These are phyloP conservation scores for Rhopalosiphum nymphaeae DNA, from an alignment of 2,888 invertebrate genomes.

Conservation along the genomic window DNA sequence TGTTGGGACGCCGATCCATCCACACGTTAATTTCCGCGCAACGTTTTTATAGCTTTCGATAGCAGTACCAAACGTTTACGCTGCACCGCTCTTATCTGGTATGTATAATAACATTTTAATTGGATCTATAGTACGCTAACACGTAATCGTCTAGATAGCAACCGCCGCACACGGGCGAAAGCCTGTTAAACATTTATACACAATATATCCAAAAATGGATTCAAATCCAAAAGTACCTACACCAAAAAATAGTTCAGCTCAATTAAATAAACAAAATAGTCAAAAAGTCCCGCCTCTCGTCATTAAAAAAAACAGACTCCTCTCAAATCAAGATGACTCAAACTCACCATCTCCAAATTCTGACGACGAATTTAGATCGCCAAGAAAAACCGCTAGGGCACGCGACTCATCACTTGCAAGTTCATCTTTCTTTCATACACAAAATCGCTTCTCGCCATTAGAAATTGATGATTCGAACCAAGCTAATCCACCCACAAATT, in stretches of 20 bases:
- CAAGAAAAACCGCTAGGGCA: not conserved
- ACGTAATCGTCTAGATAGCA: too few relatives aligned
- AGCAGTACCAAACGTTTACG: conserved; percentile 4
- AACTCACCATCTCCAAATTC: not conserved
- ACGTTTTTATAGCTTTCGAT: not conserved
- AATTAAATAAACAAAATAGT: not conserved
- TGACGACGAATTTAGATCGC: conserved; percentile 34
- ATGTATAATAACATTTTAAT: not conserved
- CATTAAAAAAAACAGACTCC: conserved; percentile 8
- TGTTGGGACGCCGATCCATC: too few relatives aligned
- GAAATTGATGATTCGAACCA: not conserved
- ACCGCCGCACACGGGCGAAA: too few relatives aligned
- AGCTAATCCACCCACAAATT: too few relatives aligned
- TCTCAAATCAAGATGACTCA: not conserved
- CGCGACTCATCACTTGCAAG: not conserved
- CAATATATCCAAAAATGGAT: not conserved
- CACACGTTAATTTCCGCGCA: too few relatives aligned
- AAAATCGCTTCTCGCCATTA: conserved; percentile 16
- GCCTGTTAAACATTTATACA: too few relatives aligned
- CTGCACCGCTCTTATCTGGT: conserved; percentile 12
- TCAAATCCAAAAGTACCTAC: not conserved
- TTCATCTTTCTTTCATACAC: not conserved
- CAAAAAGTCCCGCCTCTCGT: not conserved
- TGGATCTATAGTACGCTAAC: not conserved
- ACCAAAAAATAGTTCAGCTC: not conserved